These are phyloP conservation scores for Dioctria rufipes DNA, from an alignment of 2,888 invertebrate species.

Conservation along the genomic window DNA sequence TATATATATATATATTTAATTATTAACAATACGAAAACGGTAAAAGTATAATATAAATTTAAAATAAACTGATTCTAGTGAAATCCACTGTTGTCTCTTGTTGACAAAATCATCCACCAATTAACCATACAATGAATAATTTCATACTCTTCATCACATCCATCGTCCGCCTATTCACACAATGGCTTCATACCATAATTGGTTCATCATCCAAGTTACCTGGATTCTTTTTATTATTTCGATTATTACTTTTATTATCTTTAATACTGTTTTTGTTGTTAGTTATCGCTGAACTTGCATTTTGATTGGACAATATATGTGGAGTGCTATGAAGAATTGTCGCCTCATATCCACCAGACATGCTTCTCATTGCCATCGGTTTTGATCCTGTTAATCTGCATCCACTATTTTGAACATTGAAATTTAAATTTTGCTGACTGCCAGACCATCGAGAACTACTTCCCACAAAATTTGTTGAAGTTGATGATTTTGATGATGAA, in stretches of 20 bases:
- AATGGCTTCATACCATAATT: conserved; percentile 63
- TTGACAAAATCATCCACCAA: background rate
- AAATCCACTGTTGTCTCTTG: conserved; percentile 47
- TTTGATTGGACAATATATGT: conserved; percentile 36
- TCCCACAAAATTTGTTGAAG: conserved; percentile 35
- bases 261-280: conserved; percentile 62
- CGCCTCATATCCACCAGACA: conserved; percentile 62
- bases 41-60: conserved; percentile 23
- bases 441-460: conserved; percentile 59
- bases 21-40: conserved; percentile 55
- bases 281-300: conserved; percentile 58
- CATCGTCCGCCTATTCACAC: background rate
- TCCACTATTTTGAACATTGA: conserved; percentile 28
- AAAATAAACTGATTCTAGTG: conserved; percentile 49
- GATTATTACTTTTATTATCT: conserved; percentile 60
- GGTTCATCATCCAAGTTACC: conserved; percentile 64
- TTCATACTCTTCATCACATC: too few relatives aligned
- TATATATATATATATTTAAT: too few relatives aligned
- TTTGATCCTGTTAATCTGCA: conserved; percentile 56
- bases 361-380: conserved; percentile 63
- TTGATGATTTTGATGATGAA: conserved; percentile 56
- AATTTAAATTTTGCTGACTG: conserved; percentile 62
- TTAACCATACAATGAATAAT: too few relatives aligned
- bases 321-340: conserved; percentile 45
- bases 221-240: conserved; percentile 61